Conservation (phyloP, 2,888 invertebrate species). For the Heliconius erato region DNA sequence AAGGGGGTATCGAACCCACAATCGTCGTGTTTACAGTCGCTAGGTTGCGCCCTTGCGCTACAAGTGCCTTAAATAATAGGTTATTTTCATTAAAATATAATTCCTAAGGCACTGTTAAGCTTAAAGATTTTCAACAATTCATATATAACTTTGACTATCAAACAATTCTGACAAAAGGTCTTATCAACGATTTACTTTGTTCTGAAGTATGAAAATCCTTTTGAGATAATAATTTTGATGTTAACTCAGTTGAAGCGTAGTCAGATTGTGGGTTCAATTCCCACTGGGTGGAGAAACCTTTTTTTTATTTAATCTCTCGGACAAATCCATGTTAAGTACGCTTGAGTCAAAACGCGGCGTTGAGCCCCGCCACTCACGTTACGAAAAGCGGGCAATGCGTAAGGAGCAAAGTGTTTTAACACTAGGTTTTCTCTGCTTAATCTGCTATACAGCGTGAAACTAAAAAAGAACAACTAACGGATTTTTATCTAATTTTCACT, state of each 20-base stretch:
- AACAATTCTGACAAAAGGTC: neutral
- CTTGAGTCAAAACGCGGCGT: neutral
- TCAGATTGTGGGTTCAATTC: conserved; percentile 6
- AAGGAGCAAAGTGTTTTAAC: neutral
- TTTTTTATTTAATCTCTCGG: neutral
- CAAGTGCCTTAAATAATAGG: neutral
- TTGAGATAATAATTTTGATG: neutral
- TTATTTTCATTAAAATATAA: neutral
- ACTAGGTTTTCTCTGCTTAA: neutral
- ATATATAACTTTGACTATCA: conserved; percentile 2
- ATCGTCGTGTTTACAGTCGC: too few species aligned
- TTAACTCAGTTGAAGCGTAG: too few species aligned
- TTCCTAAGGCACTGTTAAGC: neutral
- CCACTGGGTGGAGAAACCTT: neutral
- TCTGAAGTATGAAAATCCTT: neutral
- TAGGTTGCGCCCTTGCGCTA: too few species aligned
- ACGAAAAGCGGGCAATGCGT: neutral
- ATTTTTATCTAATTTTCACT: neutral
- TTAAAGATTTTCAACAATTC: neutral
- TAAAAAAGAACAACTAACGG: neutral
- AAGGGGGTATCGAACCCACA: too few species aligned
- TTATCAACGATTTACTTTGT: conserved; percentile 4
- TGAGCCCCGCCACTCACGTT: neutral
- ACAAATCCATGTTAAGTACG: neutral
- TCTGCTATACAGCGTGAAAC: neutral